phyloP scores from a whole-genome alignment of 2,888 invertebrate genomes.

The Habrosyne pyritoides region DNA sequence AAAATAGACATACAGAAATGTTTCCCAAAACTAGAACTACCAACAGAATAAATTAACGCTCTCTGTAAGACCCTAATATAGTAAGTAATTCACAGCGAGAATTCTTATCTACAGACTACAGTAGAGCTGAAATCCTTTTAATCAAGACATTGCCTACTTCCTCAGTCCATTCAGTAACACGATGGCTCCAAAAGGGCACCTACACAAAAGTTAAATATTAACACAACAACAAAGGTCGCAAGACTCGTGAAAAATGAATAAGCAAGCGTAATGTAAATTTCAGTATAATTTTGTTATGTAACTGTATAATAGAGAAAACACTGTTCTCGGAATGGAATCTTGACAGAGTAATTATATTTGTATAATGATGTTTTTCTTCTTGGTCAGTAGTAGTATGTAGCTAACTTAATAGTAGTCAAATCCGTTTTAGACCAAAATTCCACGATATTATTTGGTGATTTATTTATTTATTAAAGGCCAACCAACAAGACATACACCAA shows the following conservation, averaged over 20 bases:
- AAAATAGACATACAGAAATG: not conserved
- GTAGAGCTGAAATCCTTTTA: not conserved
- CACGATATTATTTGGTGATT: too few relatives aligned
- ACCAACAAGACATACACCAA: too few relatives aligned
- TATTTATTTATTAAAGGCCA: too few relatives aligned
- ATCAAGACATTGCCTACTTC: constrained; percentile 7
- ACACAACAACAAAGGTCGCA: not conserved
- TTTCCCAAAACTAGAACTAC: not conserved
- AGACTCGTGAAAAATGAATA: constrained; percentile 4
- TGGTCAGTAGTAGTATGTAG: too few relatives aligned
- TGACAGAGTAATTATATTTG: not conserved
- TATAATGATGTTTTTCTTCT: not conserved
- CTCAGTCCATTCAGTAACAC: not conserved
- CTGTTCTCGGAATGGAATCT: not conserved
- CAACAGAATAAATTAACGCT: not conserved
- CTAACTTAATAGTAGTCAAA: too few relatives aligned
- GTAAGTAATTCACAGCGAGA: not conserved
- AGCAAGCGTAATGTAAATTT: constrained; percentile 18
- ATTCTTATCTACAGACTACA: not conserved
- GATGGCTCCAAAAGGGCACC: constrained; percentile 1
- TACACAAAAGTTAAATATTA: constrained; percentile 4
- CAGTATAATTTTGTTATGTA: constrained; percentile 15
- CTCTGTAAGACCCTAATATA: not conserved
- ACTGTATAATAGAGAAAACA: not conserved
- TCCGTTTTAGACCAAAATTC: too few relatives aligned